Base-by-base conservation (phyloP, 2,113 vertebrate species). In the Lagopus leucura region DNA sequence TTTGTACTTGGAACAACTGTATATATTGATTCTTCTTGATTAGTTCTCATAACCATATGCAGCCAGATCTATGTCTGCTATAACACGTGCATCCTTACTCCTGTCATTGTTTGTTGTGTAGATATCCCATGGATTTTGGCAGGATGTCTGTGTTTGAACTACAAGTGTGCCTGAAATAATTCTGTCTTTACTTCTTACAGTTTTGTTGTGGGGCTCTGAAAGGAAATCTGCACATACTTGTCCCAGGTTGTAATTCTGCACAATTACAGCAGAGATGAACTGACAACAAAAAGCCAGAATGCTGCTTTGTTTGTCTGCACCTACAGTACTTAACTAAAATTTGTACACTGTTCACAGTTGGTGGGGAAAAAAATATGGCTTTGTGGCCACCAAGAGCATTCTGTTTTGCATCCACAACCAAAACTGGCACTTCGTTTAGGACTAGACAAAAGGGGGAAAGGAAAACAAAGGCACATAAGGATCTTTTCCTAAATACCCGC, bases 201-300 rank as follows among this genome's bases (percentile, higher is more conserved):
- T 4, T 89, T 89, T 71, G 20, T 42, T 67, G 47, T 32, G 75
- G 20, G 14, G 6, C 2, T 52, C 63, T 82, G 66, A 52, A 58
- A 69, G 38, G 9, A 55, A 54, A 72, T 4, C 36, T 40, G 13
- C 0, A 0, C 50, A 25, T 58, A n/a, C 9, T 16, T 7, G 0
- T 42, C 19, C 24, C 1, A 4, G 3, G 58, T 61, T 18, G 38
- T 7, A 28, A 43, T n/a, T 71, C 64, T 57, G 24, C 25, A 16
- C 42, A 17, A 10, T 34, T 40, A 63, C 10, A 55, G 8, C 58
- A 38, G 67, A 73, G 60, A 65, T 27, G 40, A 80, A 87, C 25
- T 17, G 50, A 58, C 17, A 70, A 13, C 21, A 27, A n/a, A 86
- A 89, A 80, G 1, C 60, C 85, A 32, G 21, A 38, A 60, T 52